Base-by-base conservation (phyloP, 2,888 invertebrate genomes). In the Anthophora plumipes region DNA sequence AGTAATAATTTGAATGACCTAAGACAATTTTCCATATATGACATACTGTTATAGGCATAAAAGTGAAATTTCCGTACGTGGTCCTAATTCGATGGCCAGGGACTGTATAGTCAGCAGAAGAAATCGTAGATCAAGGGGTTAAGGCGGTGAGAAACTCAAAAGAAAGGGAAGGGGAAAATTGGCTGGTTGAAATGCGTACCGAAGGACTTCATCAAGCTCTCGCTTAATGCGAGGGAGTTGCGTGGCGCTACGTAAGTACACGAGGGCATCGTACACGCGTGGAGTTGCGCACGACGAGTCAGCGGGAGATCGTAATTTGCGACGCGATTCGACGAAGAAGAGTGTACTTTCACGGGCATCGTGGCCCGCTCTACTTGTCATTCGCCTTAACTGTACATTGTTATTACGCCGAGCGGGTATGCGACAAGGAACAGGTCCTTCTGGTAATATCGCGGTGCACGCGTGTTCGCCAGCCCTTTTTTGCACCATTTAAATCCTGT, bases 291-390 rank as follows among this genome's bases (percentile, higher is more conserved):
- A 61, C 70, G 46, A 50, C 66, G 63, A 80, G 70, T n/a, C 84
- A 80, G 77, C 82, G 69, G 87, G 83, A 41, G 83, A 79, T 71
- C 69, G 79, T 80, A 83, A 85, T 88, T 88, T 79, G 74, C 88
- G 63, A 55, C 50, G 83, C 80, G 80, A 88, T 85, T 82, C 74
- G 76, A 84, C 68, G 82, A 75, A 67, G 75, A 78, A 9, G 63
- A 64, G 59, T 71, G 67, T 80, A 63, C 82, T 86, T 85, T 81
- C 87, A 84, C 80, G 85, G 71, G 22, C 69, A 73, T 79, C 55
- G 66, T 50, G 71, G 61, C 55, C n/a, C 69, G 78, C 78, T 85
- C 83, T 77, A 82, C 83, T 85, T 84, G 80, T 55, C 46, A 79
- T 77, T 80, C 77, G 55, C 43, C n/a, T 43, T 83, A 87, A 84